Evolutionary conservation across 2,888 invertebrate genomes (phyloP).

Genomic region (Cristatella mucedo): DNA sequence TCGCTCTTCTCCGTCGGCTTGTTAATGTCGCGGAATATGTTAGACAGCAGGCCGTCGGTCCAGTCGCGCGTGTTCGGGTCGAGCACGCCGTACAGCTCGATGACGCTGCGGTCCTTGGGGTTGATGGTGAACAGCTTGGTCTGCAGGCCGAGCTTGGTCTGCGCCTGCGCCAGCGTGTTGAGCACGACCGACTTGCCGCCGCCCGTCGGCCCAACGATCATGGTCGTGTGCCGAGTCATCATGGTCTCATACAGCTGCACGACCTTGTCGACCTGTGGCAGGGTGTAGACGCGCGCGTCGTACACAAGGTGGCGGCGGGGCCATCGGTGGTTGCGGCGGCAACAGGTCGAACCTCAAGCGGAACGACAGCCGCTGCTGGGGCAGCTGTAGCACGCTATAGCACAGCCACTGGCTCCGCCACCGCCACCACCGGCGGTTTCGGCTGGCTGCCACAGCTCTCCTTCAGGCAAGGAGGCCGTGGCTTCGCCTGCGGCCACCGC

Average conservation of each 20-base stretch:
- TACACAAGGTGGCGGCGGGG: too few relatives aligned
- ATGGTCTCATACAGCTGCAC: slow-evolving; percentile 82
- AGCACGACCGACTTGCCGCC: slow-evolving; percentile 78
- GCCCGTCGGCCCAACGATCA: slow-evolving; percentile 81
- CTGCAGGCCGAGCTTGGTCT: slow-evolving; percentile 53
- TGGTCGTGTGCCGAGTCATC: slow-evolving; percentile 79
- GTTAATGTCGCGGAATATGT: slow-evolving; percentile 78
- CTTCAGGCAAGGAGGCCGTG: too few relatives aligned
- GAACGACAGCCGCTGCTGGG: too few relatives aligned
- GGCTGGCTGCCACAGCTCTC: too few relatives aligned
- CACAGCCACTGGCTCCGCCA: too few relatives aligned
- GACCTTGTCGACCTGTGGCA: slow-evolving; percentile 59
- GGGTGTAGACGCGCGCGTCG: too few relatives aligned
- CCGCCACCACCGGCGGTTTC: too few relatives aligned
- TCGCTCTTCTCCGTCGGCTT: slow-evolving; percentile 56
- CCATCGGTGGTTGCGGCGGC: too few relatives aligned
- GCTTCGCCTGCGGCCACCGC: too few relatives aligned
- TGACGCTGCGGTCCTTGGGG: slow-evolving; percentile 74
- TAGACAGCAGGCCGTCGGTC: slow-evolving; percentile 78
- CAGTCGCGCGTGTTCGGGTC: slow-evolving; percentile 74
- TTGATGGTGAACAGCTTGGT: slow-evolving; percentile 68
- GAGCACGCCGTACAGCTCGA: slow-evolving; percentile 71
- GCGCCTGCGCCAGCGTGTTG: slow-evolving; percentile 58
- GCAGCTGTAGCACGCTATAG: too few relatives aligned
- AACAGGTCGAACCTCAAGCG: too few relatives aligned